phyloP scores from a whole-genome alignment of 1,140 invertebrate genomes.

The Hyles euphorbiae region DNA sequence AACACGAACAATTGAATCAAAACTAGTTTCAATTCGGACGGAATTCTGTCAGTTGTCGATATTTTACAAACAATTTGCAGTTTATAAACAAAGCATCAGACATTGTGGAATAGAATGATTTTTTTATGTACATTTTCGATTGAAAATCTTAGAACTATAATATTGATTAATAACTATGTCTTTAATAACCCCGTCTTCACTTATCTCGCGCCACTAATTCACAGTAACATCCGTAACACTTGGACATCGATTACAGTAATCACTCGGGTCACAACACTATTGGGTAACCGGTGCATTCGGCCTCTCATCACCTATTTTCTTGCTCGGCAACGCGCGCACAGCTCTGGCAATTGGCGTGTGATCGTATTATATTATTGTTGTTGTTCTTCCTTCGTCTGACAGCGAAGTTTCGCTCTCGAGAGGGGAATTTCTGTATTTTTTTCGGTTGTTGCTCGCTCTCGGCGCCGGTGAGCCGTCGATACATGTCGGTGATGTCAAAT shows the following conservation, averaged over 20 bases:
- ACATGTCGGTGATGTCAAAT: conserved; percentile 59
- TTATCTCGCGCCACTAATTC: too few species aligned
- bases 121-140: not conserved
- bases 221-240: too few species aligned
- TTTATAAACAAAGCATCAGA: too few species aligned
- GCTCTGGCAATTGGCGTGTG: conserved; percentile 55
- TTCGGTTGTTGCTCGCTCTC: conserved; percentile 40
- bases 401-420: conserved; percentile 80
- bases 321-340: conserved; percentile 49
- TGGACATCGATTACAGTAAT: too few species aligned
- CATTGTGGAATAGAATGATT: not conserved
- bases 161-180: too few species aligned
- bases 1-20: too few species aligned
- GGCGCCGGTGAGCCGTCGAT: conserved; percentile 37
- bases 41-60: too few species aligned
- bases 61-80: too few species aligned
- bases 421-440: conserved; percentile 81
- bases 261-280: too few species aligned
- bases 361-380: conserved; percentile 42
- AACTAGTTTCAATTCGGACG: too few species aligned
- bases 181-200: too few species aligned
- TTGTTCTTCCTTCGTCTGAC: conserved; percentile 74
- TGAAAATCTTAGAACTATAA: not conserved
- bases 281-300: too few species aligned
- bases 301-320: conserved; percentile 20